These are phyloP conservation scores for Epiblema foenella DNA, from an alignment of 2,888 invertebrate species.

Conservation along the genomic window DNA sequence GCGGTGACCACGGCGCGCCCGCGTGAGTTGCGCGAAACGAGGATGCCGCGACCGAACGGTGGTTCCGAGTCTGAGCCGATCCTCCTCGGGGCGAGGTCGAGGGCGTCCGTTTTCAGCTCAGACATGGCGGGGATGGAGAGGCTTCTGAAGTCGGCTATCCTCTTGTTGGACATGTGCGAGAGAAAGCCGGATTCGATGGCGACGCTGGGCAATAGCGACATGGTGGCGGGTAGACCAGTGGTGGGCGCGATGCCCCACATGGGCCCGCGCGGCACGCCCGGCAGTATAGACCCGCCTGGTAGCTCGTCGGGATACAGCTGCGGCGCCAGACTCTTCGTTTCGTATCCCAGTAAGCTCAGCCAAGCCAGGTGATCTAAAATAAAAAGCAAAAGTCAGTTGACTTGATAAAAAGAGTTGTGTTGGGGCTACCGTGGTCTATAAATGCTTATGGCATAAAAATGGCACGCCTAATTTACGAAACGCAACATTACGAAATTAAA, in stretches of 20 bases:
- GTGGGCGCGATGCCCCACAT: slow-evolving; percentile 83
- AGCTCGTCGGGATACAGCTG: slow-evolving; percentile 91
- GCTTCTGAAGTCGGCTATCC: slow-evolving; percentile 91
- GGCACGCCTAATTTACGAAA: too few relatives aligned
- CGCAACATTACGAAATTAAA: not conserved
- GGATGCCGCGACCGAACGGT: slow-evolving; percentile 94
- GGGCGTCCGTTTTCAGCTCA: slow-evolving; percentile 91
- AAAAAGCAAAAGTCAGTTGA: slow-evolving; percentile 10
- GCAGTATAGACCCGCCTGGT: slow-evolving; percentile 88
- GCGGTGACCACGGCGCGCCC: slow-evolving; percentile 93
- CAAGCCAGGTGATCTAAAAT: slow-evolving; percentile 93
- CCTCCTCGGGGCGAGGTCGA: slow-evolving; percentile 89
- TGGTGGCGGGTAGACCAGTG: slow-evolving; percentile 84
- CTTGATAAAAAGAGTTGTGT: too few relatives aligned
- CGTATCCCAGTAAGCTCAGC: slow-evolving; percentile 93
- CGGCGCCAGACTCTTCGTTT: slow-evolving; percentile 93
- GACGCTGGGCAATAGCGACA: slow-evolving; percentile 87
- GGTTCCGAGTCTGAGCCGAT: slow-evolving; percentile 94
- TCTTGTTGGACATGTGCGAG: slow-evolving; percentile 91
- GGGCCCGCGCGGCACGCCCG: slow-evolving; percentile 85
- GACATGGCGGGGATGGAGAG: slow-evolving; percentile 92
- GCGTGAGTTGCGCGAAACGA: slow-evolving; percentile 91
- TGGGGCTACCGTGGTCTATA: too few relatives aligned
- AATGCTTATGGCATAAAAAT: too few relatives aligned
- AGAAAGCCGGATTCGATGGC: slow-evolving; percentile 93